A percentile compares a stretch with the other conserved stretches of the same genome.
These are phyloP conservation scores for Tanytarsus gracilentus DNA, from an alignment of 2,888 invertebrate species.

Conservation along the genomic window DNA sequence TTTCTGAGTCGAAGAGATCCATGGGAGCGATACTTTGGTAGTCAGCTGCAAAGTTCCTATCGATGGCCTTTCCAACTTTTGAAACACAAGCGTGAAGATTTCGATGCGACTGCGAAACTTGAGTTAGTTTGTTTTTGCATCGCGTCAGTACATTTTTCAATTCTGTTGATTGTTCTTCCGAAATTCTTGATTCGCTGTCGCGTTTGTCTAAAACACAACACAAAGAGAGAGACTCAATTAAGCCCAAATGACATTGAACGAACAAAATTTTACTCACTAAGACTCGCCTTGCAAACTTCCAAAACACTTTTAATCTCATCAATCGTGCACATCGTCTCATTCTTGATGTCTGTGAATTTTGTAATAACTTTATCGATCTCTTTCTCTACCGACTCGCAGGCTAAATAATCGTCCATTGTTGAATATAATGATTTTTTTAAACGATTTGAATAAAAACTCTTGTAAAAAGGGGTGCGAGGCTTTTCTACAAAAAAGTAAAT, in stretches of 20 bases:
- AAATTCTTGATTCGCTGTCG: background rate
- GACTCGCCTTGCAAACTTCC: background rate
- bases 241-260: background rate
- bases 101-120: conserved; percentile 72
- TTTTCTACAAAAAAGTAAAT: too few relatives aligned
- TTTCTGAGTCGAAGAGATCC: conserved; percentile 60
- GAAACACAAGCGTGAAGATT: conserved; percentile 67
- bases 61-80: conserved; percentile 93
- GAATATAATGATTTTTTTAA: background rate
- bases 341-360: conserved; percentile 40
- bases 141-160: background rate
- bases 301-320: conserved; percentile 6
- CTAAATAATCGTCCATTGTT: conserved; percentile 37
- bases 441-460: background rate
- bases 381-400: conserved; percentile 38
- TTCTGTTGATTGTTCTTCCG: background rate
- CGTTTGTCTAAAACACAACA: conserved; percentile 3
- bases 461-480: too few relatives aligned
- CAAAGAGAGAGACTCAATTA: background rate
- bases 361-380: conserved; percentile 41
- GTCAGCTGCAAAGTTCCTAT: conserved; percentile 87
- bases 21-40: conserved; percentile 77
- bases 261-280: conserved; percentile 3
- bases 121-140: conserved; percentile 66
- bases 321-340: conserved; percentile 33